Base-by-base conservation (phyloP, 1,140 invertebrate species). In the Pogonus chalceus region DNA sequence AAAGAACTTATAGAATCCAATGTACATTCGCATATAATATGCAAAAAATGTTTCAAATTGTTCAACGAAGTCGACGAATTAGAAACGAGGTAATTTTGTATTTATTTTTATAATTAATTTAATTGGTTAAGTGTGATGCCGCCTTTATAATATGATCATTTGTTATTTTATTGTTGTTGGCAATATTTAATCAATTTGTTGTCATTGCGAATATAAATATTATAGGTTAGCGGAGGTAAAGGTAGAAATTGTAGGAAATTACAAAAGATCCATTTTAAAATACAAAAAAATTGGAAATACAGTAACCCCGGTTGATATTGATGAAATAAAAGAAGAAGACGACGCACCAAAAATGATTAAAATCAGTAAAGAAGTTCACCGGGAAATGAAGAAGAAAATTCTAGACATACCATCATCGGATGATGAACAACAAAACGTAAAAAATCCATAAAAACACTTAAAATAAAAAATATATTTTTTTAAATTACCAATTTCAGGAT, bases 21-120 rank as follows among this genome's bases (percentile, higher is more conserved):
- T 54, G 69, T 72, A 1, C 78, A 80, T 61, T 77, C 76, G 20
- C 62, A 68, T 48, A 65, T 81, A 20, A 65, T 83, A 18, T 84
- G 81, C 64, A 81, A 79, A 66, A 82, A 82, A 59, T 84, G 82
- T 61, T 82, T 70, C 58, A 78, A 79, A 66, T 61, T 79, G 23
- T 71, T 80, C 49, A 74, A 76, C 57, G 80, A 84, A 72, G 70
- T 77, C 26, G 79, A 82, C 59, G 79, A 81, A 58, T 60, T 83
- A 39, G 72, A 80, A 62, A 69, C 54, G 12, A 57, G 65, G 39
- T 53, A 26, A 26, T 14, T 51, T 31, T n/a, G n/a, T n/a, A n/a
- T n/a, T n/a, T n/a, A n/a, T n/a, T n/a, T n/a, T n/a, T n/a, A n/a
- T n/a, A n/a, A n/a, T n/a, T n/a, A n/a, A n/a, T n/a, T n/a, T n/a